Evolutionary conservation across 1,140 invertebrate genomes (phyloP), one percentile per base, ranked within the genome.

Genomic region (Cherax destructor): DNA sequence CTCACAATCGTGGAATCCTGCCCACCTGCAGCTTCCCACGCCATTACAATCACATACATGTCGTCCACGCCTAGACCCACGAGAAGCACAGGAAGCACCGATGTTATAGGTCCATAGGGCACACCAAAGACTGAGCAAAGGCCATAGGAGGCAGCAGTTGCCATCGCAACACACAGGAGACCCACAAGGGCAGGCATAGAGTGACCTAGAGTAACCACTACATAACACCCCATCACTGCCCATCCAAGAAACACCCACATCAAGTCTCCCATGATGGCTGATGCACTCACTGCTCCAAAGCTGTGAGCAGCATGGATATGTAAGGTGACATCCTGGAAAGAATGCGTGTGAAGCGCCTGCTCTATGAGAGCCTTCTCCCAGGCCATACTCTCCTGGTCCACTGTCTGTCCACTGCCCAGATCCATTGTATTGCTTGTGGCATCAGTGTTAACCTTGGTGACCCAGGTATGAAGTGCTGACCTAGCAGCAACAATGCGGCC

Each of bases 51-150:
- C 4, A 98, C 96, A 95, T 97, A 97, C 95, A 97, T 97, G 94
- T 97, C 96, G 94, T 98, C 97, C 86, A 97, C 96, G 74, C 97
- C 97, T 47, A 97, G 95, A 93, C 97, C 97, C 95, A 98, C 96
- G 24, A 98, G 94, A 74, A 98, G 94, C 95, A 98, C 97, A 10
- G 97, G 97, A 92, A 98, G 94, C 41, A 97, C 96, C 30, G 96
- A 96, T 94, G 98, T 97, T 13, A 98, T 96, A 6, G 97, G 97
- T 3, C 97, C 97, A 94, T 97, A 97, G 10, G 96, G 96, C n/a
- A 97, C 95, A 65, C 96, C 96, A 92, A 97, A 94, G 3, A 96
- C 93, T 16, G 97, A 97, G 93, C 97, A 97, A 86, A 97, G 93
- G 76, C 97, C 96, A 92, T 96, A 96, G 0, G 96, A 96, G 30